Base-by-base conservation (phyloP, 2,797 vertebrate genomes). In the Gallinago solitaria region DNA sequence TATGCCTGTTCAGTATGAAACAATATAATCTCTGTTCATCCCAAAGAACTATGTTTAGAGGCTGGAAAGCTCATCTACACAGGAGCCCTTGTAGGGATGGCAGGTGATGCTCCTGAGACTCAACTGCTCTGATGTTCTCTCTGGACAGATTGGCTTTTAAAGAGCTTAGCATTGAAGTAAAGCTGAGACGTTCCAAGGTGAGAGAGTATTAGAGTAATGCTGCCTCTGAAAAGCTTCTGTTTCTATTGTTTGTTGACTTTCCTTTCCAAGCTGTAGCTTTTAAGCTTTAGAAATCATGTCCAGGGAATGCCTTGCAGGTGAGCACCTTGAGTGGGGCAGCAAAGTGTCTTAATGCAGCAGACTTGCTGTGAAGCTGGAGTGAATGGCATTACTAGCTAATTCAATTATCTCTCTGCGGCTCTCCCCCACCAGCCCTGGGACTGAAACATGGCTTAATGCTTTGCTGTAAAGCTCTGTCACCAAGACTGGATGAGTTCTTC, bases 181-280 rank as follows among this genome's bases (percentile, higher is more conserved):
- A 37, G 87, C 85, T 57, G 79, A 65, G 91, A 65, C 28, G 6
- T 45, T 37, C 50, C 83, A 88, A 95, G 90, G 90, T 79, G 91
- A 90, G 80, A 33, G 56, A 56, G 69, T 6, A 54, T 69, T 76
- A 76, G 13, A 57, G 64, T 54, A 78, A 80, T 54, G 16, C 41
- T 69, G 53, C 45, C 48, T 86, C 83, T 75, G 16, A 57, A 10
- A 59, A 88, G 83, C 91, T 82, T 39, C 18, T 51, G 14, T 60
- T 88, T 39, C 91, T 73, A 8, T 78, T 86, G 87, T 75, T 86
- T 59, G 32, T 25, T 1, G 20, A 35, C 47, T 85, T 74, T 70
- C 39, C 47, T 73, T 48, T 48, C 56, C 17, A 10, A 64, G 24
- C n/a, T 8, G 37, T 11, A 64, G 70, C 54, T 89, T 54, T 79